phyloP scores from a whole-genome alignment of 2,113 vertebrate genomes.

The Microcebus murinus region DNA sequence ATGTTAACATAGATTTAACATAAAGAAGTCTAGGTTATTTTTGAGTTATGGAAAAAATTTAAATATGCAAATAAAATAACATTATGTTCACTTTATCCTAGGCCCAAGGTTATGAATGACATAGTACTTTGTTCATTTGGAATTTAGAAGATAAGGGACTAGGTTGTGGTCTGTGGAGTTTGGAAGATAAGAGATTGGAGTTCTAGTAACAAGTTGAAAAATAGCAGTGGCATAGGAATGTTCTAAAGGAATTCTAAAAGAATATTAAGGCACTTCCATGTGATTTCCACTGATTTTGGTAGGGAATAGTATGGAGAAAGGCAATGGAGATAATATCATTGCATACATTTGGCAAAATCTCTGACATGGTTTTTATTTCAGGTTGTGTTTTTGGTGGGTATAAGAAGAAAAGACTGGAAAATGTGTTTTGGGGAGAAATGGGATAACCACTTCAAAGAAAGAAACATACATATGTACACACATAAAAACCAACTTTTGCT shows the following conservation, averaged over 20 bases:
- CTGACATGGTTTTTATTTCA: neutral
- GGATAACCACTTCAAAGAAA: neutral
- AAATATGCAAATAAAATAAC: slow-evolving; percentile 12
- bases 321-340: neutral
- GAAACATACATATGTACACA: neutral
- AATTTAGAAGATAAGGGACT: slow-evolving; percentile 63
- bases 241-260: slow-evolving; percentile 75
- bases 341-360: neutral
- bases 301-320: neutral
- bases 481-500: slow-evolving; percentile 1
- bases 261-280: slow-evolving; percentile 21
- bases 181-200: slow-evolving; percentile 68
- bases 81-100: neutral
- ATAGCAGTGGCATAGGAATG: slow-evolving; percentile 55
- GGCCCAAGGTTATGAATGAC: neutral
- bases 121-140: slow-evolving; percentile 43
- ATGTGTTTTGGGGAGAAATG: neutral
- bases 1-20: neutral
- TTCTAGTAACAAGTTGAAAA: slow-evolving; percentile 69
- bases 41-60: slow-evolving; percentile 2
- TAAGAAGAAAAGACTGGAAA: slow-evolving; percentile 24
- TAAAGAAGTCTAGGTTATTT: slow-evolving; percentile 25
- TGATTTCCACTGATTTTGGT: slow-evolving; percentile 19
- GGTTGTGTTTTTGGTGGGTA: neutral
- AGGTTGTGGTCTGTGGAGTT: slow-evolving; percentile 60